Conservation (phyloP, 2,888 invertebrate genomes). For the Furcula furcula region DNA sequence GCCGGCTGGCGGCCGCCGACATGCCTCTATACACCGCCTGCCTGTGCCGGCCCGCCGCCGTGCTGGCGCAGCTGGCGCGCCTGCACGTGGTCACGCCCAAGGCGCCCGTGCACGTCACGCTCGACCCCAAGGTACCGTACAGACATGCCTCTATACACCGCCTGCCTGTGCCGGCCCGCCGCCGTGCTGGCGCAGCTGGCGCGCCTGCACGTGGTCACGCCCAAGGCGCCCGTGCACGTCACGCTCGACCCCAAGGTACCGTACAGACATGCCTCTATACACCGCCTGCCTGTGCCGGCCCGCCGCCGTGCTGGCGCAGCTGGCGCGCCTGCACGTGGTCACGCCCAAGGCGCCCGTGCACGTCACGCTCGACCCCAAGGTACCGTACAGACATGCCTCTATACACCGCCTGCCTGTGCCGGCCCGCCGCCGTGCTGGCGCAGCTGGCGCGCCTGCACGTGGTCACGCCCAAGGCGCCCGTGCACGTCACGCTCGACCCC, state of each 20-base stretch:
- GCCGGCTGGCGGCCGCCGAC: slow-evolving; percentile 91
- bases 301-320: slow-evolving; percentile 36
- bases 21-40: slow-evolving; percentile 79
- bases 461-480: too few relatives aligned
- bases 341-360: slow-evolving; percentile 95
- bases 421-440: too few relatives aligned
- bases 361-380: slow-evolving; percentile 87
- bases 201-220: slow-evolving; percentile 79
- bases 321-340: slow-evolving; percentile 59
- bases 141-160: too few relatives aligned
- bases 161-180: slow-evolving; percentile 41
- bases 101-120: too few relatives aligned
- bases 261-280: background rate
- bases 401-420: too few relatives aligned
- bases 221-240: slow-evolving; percentile 95
- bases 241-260: slow-evolving; percentile 83
- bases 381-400: slow-evolving; percentile 9
- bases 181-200: slow-evolving; percentile 41
- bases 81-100: too few relatives aligned
- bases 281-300: too few relatives aligned
- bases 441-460: too few relatives aligned
- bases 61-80: too few relatives aligned
- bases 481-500: too few relatives aligned
- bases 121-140: too few relatives aligned
- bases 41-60: slow-evolving; percentile 40